Conservation (phyloP, 2,888 invertebrate species). For the Boloria euphrosyne region DNA sequence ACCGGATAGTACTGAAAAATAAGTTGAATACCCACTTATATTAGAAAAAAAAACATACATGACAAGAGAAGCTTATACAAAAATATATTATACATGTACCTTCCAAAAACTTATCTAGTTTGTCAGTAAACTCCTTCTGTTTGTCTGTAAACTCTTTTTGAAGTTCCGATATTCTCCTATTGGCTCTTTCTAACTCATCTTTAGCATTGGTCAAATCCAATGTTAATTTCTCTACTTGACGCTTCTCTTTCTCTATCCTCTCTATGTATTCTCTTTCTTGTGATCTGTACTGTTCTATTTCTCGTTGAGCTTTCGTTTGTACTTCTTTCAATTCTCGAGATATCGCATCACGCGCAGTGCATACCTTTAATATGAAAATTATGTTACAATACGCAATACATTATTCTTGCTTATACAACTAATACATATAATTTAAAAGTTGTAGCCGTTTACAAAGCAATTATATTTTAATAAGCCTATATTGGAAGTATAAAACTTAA, state of each 20-base stretch:
- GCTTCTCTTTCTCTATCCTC: conserved; percentile 77
- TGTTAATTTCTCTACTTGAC: conserved; percentile 76
- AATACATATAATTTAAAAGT: too few species aligned
- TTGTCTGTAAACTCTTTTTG: conserved; percentile 80
- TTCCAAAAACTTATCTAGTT: conserved; percentile 56
- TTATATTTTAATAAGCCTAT: too few species aligned
- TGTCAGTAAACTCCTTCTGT: conserved; percentile 75
- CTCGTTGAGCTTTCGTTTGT: conserved; percentile 66
- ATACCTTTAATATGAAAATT: conserved; percentile 58
- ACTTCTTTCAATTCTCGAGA: conserved; percentile 81
- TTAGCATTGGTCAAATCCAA: conserved; percentile 72
- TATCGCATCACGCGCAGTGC: conserved; percentile 83
- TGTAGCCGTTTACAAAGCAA: too few species aligned
- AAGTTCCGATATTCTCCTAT: conserved; percentile 80
- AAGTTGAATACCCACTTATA: too few species aligned
- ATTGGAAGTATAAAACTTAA: too few species aligned
- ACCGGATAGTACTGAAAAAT: too few species aligned
- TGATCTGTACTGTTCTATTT: conserved; percentile 61
- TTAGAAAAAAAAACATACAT: too few species aligned
- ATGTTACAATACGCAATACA: conserved; percentile 3
- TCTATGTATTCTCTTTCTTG: conserved; percentile 74
- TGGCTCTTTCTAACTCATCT: conserved; percentile 80
- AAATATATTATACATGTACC: conserved; percentile 21
- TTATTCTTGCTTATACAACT: too few species aligned
- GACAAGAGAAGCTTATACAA: too few species aligned